A percentile compares a stretch with the other conserved stretches of the same genome.
phyloP scores from a whole-genome alignment of 2,797 vertebrate genomes.

The Vultur gryphus region DNA sequence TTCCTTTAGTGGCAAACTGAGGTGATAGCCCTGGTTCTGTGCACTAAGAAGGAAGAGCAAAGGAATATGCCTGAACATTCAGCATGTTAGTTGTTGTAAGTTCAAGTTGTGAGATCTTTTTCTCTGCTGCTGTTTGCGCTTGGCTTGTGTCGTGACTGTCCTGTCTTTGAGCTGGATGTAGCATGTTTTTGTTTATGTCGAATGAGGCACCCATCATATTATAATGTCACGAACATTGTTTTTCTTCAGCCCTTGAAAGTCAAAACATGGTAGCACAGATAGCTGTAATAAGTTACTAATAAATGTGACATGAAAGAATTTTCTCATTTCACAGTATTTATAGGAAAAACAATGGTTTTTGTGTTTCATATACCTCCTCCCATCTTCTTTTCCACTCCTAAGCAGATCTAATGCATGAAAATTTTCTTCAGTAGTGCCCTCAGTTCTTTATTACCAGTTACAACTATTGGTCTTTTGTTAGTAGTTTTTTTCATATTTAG shows the following conservation, averaged over 20 bases:
- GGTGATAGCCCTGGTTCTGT: not conserved
- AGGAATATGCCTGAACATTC: not conserved
- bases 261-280: not conserved
- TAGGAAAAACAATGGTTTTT: slow-evolving; percentile 20
- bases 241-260: slow-evolving; percentile 4
- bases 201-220: not conserved
- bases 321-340: not conserved
- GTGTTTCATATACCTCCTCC: not conserved
- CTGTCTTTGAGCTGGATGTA: not conserved
- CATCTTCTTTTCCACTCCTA: not conserved
- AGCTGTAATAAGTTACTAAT: not conserved
- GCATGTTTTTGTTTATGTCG: not conserved
- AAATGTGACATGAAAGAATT: not conserved
- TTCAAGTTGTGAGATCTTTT: not conserved
- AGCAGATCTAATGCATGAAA: not conserved
- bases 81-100: not conserved
- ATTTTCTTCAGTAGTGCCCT: not conserved
- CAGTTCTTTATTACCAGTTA: not conserved
- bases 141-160: not conserved
- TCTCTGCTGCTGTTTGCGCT: not conserved
- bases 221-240: not conserved
- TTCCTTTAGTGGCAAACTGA: not conserved
- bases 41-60: not conserved
- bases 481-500: not conserved
- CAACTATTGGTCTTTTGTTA: not conserved